Base-by-base conservation (phyloP, 2,797 vertebrate genomes). In the Arctocebus calabarensis region DNA sequence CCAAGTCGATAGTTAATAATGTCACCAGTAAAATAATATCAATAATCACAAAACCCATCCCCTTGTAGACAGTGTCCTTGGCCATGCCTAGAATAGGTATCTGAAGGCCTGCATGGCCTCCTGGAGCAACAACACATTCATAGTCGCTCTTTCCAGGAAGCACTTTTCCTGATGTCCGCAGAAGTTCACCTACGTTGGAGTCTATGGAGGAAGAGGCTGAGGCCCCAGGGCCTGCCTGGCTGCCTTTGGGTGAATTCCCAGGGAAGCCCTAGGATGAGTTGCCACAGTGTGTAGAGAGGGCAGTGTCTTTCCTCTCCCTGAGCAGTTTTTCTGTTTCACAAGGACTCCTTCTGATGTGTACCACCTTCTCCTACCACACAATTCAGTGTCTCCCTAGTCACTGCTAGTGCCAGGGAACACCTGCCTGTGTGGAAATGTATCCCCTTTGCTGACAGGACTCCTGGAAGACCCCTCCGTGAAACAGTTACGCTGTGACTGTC, bases 101-200 rank as follows among this genome's bases (percentile, higher is more conserved):
- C 71, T 29, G 27, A 37, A 48, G 40, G 27, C 17, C 7, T 16
- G 29, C 34, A 4, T 3, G 23, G 29, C 0, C 6, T 25, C 25
- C 70, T 0, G 4, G 57, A 84, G 52, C 17, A 23, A 3, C 2
- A 2, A 19, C 13, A 22, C 4, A 4, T 7, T 52, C 34, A 43
- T 0, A 12, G 23, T 14, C 14, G 22, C 29, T n/a, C 45, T 87
- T 64, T 40, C 70, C 8, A 3, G 2, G 12, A 68, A 70, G 6
- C 9, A 6, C 62, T 29, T 74, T n/a, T 17, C 61, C 32, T 9
- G 1, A 12, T 14, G 43, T 48, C 37, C 29, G 27, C 27, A 43
- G 73, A 20, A 23, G 7, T 64, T 20, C 32, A 29, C 32, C 23
- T 48, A 34, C 23, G 34, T 34, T 27, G 22, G 22, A 40, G 40